A percentile compares a stretch with the other conserved stretches of the same genome.
Conservation (phyloP, 1,140 invertebrate species). For the Heliconius hewitsoni region DNA sequence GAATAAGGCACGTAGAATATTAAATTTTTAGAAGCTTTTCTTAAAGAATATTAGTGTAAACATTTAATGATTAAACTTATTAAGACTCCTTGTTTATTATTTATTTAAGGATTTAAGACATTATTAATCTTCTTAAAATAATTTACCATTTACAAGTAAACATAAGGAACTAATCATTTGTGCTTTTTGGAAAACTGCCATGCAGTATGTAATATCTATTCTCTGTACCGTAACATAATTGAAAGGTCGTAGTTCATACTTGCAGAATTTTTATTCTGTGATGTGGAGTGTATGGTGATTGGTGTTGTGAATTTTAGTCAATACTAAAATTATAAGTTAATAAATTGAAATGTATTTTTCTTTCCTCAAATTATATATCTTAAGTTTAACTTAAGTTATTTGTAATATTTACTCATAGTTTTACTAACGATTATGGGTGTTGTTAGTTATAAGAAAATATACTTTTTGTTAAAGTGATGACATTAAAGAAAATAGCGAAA, state of each 20-base stretch:
- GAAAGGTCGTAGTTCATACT: neutral
- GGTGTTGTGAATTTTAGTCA: conserved; percentile 47
- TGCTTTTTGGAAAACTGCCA: too few species aligned
- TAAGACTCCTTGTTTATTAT: too few species aligned
- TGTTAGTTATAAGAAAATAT: conserved; percentile 28
- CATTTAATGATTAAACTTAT: too few species aligned
- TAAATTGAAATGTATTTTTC: conserved; percentile 39
- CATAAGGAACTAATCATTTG: too few species aligned
- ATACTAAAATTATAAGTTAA: conserved; percentile 38
- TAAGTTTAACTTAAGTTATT: neutral
- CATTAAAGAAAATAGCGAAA: conserved; percentile 77
- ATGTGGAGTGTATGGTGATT: conserved; percentile 35
- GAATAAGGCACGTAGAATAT: too few species aligned
- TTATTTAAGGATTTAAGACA: too few species aligned
- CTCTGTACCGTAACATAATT: conserved; percentile 10
- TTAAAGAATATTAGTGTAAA: too few species aligned
- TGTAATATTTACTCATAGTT: neutral
- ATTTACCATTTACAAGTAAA: too few species aligned
- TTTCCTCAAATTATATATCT: conserved; percentile 19
- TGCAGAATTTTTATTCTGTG: conserved; percentile 12
- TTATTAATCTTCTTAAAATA: too few species aligned
- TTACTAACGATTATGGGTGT: conserved; percentile 25
- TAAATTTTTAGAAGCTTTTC: too few species aligned
- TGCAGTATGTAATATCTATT: conserved; percentile 15
- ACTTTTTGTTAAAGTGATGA: conserved; percentile 62